A percentile compares a stretch with the other conserved stretches of the same genome.
phyloP scores from a whole-genome alignment of 2,797 vertebrate species.

The Prunella strophiata region DNA sequence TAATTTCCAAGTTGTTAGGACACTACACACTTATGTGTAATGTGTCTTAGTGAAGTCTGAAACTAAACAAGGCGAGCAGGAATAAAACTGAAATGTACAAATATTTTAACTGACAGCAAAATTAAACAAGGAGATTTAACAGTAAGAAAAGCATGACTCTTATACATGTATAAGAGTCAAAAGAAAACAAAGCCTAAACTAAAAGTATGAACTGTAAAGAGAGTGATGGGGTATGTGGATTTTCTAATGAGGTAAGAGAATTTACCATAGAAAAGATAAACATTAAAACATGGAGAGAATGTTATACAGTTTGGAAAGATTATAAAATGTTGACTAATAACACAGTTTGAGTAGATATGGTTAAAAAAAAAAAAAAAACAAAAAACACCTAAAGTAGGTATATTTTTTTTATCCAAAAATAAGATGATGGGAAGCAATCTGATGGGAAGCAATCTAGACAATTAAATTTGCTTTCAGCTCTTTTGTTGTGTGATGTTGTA shows the following conservation, averaged over 20 bases:
- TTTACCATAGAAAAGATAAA: not conserved
- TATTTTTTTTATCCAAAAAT: not conserved
- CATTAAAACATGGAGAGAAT: not conserved
- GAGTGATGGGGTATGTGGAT: not conserved
- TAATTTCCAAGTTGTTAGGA: not conserved
- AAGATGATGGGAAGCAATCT: not conserved
- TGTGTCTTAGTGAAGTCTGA: not conserved
- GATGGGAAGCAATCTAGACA: not conserved
- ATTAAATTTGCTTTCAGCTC: constrained; percentile 22
- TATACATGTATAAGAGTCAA: not conserved
- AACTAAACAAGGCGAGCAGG: not conserved
- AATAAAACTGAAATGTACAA: not conserved
- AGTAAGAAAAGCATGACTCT: not conserved
- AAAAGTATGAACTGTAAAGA: not conserved
- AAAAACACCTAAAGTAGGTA: not conserved
- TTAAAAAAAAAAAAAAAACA: not conserved
- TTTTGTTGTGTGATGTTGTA: constrained; percentile 22
- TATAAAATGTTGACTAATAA: not conserved
- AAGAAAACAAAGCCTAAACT: not conserved
- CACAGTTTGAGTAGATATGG: not conserved
- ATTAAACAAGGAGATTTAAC: not conserved
- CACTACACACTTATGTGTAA: not conserved
- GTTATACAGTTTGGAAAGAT: not conserved
- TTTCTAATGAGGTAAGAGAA: not conserved
- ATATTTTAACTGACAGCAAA: not conserved